phyloP scores from a whole-genome alignment of 2,797 vertebrate species.

The Artibeus jamaicensis region DNA sequence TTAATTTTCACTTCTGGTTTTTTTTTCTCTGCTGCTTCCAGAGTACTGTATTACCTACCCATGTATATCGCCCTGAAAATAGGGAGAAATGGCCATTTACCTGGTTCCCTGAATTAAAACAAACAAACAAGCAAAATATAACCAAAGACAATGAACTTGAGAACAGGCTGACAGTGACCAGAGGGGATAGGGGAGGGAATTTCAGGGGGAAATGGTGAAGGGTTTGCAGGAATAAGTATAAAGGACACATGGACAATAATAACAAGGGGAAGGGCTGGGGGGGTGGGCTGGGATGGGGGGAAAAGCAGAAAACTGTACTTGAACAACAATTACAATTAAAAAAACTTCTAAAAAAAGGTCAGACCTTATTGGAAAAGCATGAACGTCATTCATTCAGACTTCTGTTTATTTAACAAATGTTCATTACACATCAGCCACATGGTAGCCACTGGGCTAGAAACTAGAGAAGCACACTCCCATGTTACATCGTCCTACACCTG shows the following conservation, averaged over 20 bases:
- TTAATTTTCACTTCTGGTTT: not conserved
- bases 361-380: not conserved
- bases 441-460: not conserved
- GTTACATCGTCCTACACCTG: not conserved
- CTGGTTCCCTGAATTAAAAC: not conserved
- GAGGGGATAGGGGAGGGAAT: too few species aligned
- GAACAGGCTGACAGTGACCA: too few species aligned
- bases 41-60: not conserved
- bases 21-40: not conserved
- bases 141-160: too few species aligned
- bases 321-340: too few species aligned
- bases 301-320: too few species aligned
- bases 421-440: not conserved
- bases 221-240: too few species aligned
- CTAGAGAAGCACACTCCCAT: not conserved
- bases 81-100: not conserved
- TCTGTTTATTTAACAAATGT: not conserved
- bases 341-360: not conserved
- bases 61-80: not conserved
- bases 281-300: too few species aligned
- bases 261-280: too few species aligned
- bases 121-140: too few species aligned
- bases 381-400: not conserved
- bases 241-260: too few species aligned
- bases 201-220: too few species aligned